These are phyloP conservation scores for Drosophila erecta DNA, from an alignment of 1,140 invertebrate species.

Conservation along the genomic window DNA sequence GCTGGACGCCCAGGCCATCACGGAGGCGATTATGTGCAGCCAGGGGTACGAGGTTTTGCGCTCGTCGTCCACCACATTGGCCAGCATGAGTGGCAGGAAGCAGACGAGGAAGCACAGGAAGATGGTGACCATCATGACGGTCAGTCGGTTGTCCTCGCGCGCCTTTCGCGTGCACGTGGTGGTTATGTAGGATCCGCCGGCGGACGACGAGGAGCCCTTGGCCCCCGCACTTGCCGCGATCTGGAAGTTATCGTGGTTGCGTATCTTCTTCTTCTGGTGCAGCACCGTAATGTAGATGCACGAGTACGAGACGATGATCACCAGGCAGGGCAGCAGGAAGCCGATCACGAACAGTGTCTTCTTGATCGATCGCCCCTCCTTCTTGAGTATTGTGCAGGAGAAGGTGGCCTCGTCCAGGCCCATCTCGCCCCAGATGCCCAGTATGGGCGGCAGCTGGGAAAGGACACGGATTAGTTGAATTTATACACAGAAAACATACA, in stretches of 20 bases:
- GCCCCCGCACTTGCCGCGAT: slow-evolving; percentile 41
- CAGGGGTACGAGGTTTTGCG: slow-evolving; percentile 88
- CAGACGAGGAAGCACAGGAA: slow-evolving; percentile 93
- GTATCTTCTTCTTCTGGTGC: slow-evolving; percentile 89
- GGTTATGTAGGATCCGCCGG: slow-evolving; percentile 59
- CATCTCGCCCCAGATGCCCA: slow-evolving; percentile 93
- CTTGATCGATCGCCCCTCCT: slow-evolving; percentile 92
- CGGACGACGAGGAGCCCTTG: slow-evolving; percentile 48
- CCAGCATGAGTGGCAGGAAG: slow-evolving; percentile 93
- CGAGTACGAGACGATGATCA: slow-evolving; percentile 93
- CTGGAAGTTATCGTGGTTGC: slow-evolving; percentile 73
- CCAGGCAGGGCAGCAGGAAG: slow-evolving; percentile 92
- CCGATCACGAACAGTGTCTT: slow-evolving; percentile 93
- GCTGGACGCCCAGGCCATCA: slow-evolving; percentile 93
- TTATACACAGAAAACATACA: no score
- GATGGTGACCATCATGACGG: slow-evolving; percentile 93
- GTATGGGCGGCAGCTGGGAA: slow-evolving; percentile 90
- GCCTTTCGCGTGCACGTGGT: slow-evolving; percentile 66
- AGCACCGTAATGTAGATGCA: slow-evolving; percentile 93
- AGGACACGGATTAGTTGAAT: slow-evolving; percentile 10
- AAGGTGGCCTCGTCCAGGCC: slow-evolving; percentile 91
- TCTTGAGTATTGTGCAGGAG: slow-evolving; percentile 93
- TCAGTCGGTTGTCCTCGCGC: slow-evolving; percentile 91
- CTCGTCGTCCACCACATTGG: slow-evolving; percentile 92
- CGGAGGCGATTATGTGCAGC: slow-evolving; percentile 91